These are phyloP conservation scores for Lacerta viridis DNA, from an alignment of 2,797 vertebrate genomes.

Conservation along the genomic window DNA sequence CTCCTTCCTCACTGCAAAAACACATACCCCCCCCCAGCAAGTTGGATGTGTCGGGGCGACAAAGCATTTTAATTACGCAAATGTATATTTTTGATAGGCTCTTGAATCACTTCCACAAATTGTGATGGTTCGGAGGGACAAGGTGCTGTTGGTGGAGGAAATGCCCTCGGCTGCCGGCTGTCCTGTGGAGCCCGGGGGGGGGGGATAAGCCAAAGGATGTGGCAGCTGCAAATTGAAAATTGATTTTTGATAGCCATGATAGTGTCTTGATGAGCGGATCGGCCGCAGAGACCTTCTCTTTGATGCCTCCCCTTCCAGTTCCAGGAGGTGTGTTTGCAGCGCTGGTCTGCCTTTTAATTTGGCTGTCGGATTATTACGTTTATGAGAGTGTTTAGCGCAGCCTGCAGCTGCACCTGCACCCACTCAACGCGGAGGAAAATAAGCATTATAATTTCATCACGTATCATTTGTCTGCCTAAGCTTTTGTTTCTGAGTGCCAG, in stretches of 20 bases:
- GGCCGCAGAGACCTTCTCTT: neutral
- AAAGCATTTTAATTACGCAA: no score
- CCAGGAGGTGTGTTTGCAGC: accelerated
- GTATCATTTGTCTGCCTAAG: neutral
- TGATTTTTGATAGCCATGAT: neutral
- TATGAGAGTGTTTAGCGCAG: neutral
- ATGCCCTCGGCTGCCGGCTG: neutral
- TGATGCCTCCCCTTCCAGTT: neutral
- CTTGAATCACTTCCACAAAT: no score
- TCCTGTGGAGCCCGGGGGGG: neutral
- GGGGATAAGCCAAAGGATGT: neutral
- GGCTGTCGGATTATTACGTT: neutral
- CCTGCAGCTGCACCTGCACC: neutral
- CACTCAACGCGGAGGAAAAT: neutral
- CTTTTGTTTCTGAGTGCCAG: neutral
- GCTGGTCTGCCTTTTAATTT: neutral
- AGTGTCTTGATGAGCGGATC: neutral
- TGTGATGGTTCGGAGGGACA: no score
- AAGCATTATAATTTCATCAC: neutral
- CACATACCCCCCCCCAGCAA: neutral
- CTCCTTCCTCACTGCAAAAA: neutral
- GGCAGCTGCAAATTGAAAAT: slow-evolving; percentile 28
- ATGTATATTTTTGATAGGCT: no score
- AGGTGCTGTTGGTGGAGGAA: neutral
- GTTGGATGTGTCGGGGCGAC: neutral